phyloP scores from a whole-genome alignment of 1,140 invertebrate genomes.

The Trinorchestia longiramus region DNA sequence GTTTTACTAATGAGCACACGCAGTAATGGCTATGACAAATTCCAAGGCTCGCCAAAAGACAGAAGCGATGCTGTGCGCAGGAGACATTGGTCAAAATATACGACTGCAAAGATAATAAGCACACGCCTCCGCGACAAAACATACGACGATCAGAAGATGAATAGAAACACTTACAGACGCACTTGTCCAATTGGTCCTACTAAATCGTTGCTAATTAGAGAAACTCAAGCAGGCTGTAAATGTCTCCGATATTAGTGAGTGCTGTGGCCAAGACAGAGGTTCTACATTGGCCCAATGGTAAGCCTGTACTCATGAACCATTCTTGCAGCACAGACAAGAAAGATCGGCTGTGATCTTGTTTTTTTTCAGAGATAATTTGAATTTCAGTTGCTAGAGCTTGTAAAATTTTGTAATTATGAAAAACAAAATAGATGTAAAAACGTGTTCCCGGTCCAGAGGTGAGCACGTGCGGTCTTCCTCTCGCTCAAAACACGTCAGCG shows the following conservation, averaged over 20 bases:
- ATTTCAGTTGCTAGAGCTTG: background rate
- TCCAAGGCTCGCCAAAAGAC: background rate
- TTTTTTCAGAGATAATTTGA: background rate
- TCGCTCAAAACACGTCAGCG: background rate
- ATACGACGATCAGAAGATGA: background rate
- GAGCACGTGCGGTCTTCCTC: background rate
- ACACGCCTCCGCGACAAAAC: slow-evolving; percentile 30
- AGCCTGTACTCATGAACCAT: background rate
- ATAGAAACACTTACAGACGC: background rate
- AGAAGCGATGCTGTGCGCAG: background rate
- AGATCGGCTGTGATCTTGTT: background rate
- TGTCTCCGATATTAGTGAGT: background rate
- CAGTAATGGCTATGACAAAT: slow-evolving; percentile 49
- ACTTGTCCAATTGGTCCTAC: background rate
- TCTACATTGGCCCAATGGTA: background rate
- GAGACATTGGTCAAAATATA: background rate
- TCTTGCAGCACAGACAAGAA: background rate
- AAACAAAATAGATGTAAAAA: background rate
- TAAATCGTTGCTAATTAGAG: slow-evolving; percentile 44
- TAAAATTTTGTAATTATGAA: background rate
- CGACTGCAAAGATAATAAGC: background rate
- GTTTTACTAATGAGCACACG: slow-evolving; percentile 43
- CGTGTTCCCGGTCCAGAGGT: background rate
- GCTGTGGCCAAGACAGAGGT: background rate
- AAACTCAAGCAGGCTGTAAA: slow-evolving; percentile 9